Base-by-base conservation (phyloP, 2,888 invertebrate species). In the Lepidocyrtinus sp. region DNA sequence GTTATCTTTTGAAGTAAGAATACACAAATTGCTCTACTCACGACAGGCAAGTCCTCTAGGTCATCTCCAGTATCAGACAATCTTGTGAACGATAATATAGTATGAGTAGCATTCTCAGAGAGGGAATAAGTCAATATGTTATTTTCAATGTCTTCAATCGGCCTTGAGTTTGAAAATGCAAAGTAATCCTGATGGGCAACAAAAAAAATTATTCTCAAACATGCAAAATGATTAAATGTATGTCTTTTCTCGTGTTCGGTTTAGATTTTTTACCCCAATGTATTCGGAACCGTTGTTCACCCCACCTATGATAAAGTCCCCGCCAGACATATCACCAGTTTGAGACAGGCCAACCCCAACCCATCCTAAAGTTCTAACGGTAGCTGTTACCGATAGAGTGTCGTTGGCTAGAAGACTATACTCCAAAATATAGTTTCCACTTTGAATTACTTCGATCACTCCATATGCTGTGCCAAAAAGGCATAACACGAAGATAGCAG, bases 301-400 rank as follows among this genome's bases (percentile, higher is more conserved):
- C 1, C 78, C 78, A 15, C 78, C 78, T 21, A 78, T 67, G 17
- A 78, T 67, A 21, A 72, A 36, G 22, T 78, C 78, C 1, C 72
- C 65, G 9, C 68, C 61, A 7, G 12, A 7, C 78, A 78, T 78
- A 24, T 45, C 55, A 0, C 26, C 61, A n/a, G 45, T 72, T 27
- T 67, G 15, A 17, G 78, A 78, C 19, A 78, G 78, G 15, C 78
- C 78, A 17, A 78, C 78, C 21, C 78, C 78, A 15, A 78, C 78
- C 78, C 78, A 78, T 7, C 78, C 78, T 1, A 46, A 3, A 0
- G 78, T 62, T 50, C 24, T 19, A 1, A 78, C 78, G 1, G 72
- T 78, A 2, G 78, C 78, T 7, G 61, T 78, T 12, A 78, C 78
- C 0, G 78, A 67, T 7, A 78, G 21, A 5, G 78, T 78, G 12